Conservation (phyloP, 2,113 vertebrate species). For the Antechinus stuartii region DNA sequence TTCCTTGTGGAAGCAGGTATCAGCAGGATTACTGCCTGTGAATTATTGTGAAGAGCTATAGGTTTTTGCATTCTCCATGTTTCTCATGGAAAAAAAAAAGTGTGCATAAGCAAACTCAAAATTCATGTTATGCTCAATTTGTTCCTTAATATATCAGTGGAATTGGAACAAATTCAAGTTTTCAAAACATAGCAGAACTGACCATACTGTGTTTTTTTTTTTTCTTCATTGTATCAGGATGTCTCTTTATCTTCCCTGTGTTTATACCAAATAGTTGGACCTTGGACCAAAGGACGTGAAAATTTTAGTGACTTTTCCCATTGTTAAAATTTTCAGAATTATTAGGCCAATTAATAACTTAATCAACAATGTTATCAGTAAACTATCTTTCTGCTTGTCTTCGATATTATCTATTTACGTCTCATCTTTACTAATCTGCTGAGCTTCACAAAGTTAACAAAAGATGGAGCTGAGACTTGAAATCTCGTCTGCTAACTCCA, state of each 20-base stretch:
- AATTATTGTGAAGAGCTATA: background rate
- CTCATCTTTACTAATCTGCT: background rate
- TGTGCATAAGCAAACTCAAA: background rate
- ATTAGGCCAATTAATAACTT: background rate
- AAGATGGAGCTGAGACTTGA: background rate
- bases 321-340: background rate
- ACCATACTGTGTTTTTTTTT: background rate
- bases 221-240: background rate
- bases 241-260: background rate
- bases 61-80: background rate
- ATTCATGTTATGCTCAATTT: background rate
- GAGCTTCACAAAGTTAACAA: background rate
- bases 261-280: background rate
- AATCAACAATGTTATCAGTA: background rate
- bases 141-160: background rate
- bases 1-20: background rate
- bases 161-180: background rate
- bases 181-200: background rate
- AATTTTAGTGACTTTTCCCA: background rate
- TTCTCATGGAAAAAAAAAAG: background rate
- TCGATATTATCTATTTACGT: background rate
- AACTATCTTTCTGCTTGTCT: background rate
- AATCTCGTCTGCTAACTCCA: background rate
- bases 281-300: background rate
- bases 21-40: background rate